These are phyloP conservation scores for Scaptomyza flava DNA, from an alignment of 2,888 invertebrate genomes.

Conservation along the genomic window DNA sequence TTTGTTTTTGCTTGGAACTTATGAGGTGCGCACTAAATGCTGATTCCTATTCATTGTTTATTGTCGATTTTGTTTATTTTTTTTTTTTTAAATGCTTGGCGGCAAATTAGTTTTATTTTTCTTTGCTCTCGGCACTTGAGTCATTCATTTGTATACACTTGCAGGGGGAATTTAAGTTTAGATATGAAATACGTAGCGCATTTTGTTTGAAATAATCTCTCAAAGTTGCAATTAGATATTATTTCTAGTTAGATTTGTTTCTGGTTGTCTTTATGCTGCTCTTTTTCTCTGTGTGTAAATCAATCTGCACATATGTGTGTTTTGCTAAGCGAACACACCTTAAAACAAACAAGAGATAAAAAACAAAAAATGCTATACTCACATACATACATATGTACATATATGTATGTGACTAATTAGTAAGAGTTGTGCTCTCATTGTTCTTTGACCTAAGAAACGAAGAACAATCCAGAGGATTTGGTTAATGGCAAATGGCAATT, in stretches of 20 bases:
- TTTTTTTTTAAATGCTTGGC: constrained; percentile 28
- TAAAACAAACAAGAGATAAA: not conserved
- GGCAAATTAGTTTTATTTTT: constrained; percentile 43
- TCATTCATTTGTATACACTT: constrained; percentile 48
- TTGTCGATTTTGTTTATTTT: constrained; percentile 29
- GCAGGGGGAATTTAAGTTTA: constrained; percentile 11
- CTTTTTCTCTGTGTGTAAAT: constrained; percentile 13
- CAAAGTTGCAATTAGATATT: no score
- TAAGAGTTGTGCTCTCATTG: not conserved
- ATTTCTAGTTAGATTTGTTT: not conserved
- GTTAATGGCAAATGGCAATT: constrained; percentile 39
- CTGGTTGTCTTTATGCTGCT: not conserved
- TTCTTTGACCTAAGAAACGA: not conserved
- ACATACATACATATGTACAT: no score
- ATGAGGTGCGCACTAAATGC: constrained; percentile 24
- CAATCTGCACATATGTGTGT: constrained; percentile 35
- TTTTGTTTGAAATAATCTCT: no score
- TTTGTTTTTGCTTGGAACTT: constrained; percentile 8
- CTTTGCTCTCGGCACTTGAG: constrained; percentile 37
- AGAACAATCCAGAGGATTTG: constrained; percentile 30
- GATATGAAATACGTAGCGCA: not conserved
- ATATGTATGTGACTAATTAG: constrained; percentile 6
- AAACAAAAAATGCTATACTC: not conserved
- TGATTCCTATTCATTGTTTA: constrained; percentile 40
- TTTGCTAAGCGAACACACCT: constrained; percentile 21